phyloP scores from a whole-genome alignment of 2,797 vertebrate genomes.

The Pipistrellus nathusii region DNA sequence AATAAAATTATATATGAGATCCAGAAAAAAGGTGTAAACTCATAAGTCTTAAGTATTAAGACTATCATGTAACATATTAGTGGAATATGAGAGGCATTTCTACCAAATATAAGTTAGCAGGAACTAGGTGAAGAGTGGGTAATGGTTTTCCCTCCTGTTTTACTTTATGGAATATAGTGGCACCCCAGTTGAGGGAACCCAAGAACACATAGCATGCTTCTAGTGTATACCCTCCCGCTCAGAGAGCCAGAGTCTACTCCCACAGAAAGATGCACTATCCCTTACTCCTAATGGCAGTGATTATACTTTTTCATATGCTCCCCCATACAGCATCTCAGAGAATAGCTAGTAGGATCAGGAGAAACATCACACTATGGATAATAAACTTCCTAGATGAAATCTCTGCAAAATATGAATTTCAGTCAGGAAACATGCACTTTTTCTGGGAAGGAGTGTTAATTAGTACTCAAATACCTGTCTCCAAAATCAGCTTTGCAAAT shows the following conservation, averaged over 20 bases:
- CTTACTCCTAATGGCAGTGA: neutral
- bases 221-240: neutral
- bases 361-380: neutral
- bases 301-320: neutral
- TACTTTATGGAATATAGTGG: neutral
- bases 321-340: neutral
- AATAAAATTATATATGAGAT: constrained; percentile 4
- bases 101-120: neutral
- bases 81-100: neutral
- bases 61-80: neutral
- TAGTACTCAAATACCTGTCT: neutral
- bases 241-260: neutral
- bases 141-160: neutral
- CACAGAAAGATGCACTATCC: neutral
- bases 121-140: neutral
- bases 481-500: neutral
- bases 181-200: neutral
- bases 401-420: neutral
- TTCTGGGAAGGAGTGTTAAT: neutral
- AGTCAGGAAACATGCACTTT: neutral
- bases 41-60: neutral
- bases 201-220: neutral
- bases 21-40: constrained; percentile 31
- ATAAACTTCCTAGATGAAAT: neutral
- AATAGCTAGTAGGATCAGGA: neutral